Conservation (phyloP, 2,113 vertebrate species). For the Grammomys dolichurus region DNA sequence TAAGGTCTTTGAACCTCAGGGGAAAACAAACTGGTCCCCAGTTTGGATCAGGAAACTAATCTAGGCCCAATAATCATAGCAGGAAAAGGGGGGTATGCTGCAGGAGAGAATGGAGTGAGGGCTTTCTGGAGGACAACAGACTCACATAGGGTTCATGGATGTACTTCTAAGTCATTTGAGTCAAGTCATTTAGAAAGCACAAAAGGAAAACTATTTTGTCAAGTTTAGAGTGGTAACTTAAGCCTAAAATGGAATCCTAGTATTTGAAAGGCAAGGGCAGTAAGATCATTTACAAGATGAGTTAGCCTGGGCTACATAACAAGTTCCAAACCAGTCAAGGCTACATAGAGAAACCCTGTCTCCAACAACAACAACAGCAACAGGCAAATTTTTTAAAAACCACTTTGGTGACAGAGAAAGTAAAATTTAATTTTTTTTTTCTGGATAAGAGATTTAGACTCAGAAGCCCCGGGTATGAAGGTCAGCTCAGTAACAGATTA, state of each 20-base stretch:
- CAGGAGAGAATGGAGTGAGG: not conserved
- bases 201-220: conserved; percentile 33
- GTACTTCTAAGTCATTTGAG: not conserved
- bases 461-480: not conserved
- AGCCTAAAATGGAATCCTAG: not conserved
- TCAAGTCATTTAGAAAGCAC: not conserved
- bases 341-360: not conserved
- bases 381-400: not conserved
- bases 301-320: not conserved
- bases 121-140: not conserved
- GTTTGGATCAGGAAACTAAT: not conserved
- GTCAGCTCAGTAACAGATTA: not conserved
- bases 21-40: not conserved
- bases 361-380: not conserved
- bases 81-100: not conserved
- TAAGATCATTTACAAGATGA: not conserved
- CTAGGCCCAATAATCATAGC: not conserved
- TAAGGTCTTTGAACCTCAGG: not conserved
- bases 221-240: not conserved
- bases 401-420: not conserved
- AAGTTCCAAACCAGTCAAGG: not conserved
- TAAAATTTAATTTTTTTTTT: not conserved
- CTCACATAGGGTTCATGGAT: not conserved
- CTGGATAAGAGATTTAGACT: not conserved
- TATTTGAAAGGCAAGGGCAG: not conserved